phyloP scores from a whole-genome alignment of 1,140 invertebrate genomes.

The Drosophila nikananu region DNA sequence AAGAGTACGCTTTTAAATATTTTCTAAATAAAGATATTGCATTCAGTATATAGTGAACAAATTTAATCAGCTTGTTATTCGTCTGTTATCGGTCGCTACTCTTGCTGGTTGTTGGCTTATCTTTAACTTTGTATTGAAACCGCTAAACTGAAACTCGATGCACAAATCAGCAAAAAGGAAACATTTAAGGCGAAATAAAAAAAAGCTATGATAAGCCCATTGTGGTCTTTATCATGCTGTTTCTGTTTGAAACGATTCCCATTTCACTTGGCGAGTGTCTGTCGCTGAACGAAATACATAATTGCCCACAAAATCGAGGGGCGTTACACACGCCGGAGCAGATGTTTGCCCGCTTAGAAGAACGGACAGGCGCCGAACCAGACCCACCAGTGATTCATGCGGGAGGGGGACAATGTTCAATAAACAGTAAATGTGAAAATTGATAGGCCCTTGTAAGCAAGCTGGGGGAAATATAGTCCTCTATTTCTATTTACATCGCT shows the following conservation, averaged over 20 bases:
- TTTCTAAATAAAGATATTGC: background rate
- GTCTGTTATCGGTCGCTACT: conserved; percentile 23
- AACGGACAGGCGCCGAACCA: background rate
- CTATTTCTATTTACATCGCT: background rate
- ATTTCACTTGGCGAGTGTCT: conserved; percentile 27
- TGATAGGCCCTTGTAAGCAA: conserved; percentile 30
- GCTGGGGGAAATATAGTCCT: background rate
- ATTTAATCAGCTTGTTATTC: conserved; percentile 24
- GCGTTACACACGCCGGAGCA: conserved; percentile 38
- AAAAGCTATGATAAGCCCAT: conserved; percentile 29
- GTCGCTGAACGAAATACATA: conserved; percentile 15
- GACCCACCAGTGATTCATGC: conserved; percentile 31
- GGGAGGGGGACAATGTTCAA: conserved; percentile 20
- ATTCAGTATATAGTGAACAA: background rate
- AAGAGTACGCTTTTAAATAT: background rate
- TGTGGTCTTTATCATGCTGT: conserved; percentile 12
- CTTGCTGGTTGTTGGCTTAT: conserved; percentile 26
- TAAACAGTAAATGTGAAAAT: conserved; percentile 38
- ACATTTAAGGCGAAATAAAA: conserved; percentile 10
- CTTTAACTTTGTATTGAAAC: conserved; percentile 4
- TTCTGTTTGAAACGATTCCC: conserved; percentile 6
- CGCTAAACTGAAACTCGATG: conserved; percentile 8
- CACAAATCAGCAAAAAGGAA: conserved; percentile 10
- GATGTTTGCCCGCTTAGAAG: conserved; percentile 28
- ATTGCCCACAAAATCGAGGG: conserved; percentile 34